Base-by-base conservation (phyloP, 1,140 invertebrate genomes). In the Tetramorium alpestre region DNA sequence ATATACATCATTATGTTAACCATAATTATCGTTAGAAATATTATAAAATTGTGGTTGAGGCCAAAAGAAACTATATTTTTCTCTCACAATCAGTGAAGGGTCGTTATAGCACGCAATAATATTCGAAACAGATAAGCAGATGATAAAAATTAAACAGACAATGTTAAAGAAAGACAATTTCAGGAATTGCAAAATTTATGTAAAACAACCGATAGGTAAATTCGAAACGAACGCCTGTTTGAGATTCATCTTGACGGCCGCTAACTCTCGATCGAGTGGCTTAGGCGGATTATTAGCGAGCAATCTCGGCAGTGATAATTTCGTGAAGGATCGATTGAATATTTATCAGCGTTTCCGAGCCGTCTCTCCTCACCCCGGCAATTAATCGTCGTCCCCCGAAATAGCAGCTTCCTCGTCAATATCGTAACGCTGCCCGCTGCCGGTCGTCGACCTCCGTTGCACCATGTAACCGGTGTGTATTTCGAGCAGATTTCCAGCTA, bases 331-430 rank as follows among this genome's bases (percentile, higher is more conserved):
- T 33, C 80, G 69, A 88, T 90, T 13, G 84, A 76, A 86, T 81
- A 86, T 90, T 90, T 85, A 90, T 90, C 73, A 13, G 25, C 25
- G 18, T 88, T 86, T 41, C 28, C 58, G 41, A 33, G n/a, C 47
- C 51, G 54, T 41, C 76, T 56, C 69, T 49, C 58, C 22, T 41
- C 28, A 6, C 69, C 73, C 18, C 33, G 41, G 28, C 70, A 87
- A 89, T 90, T 90, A 90, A 67, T 51, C 87, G 47, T 25, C 84
- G 54, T 65, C 47, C 73, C 85, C 81, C 69, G 62, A 90, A 90
- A 90, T 90, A 90, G 76, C 89, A 44, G 44, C 65, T 78, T 87
- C 62, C 86, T 88, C 89, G 76, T 90, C 89, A 76, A 90, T 90
- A 90, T 88, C 87, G 87, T 81, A 90, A 90, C 69, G 47, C 54